Percentiles rank a stretch among this genome's conserved stretches.
Evolutionary conservation across 2,797 vertebrate genomes (phyloP).

Genomic region (Helarctos malayanus): DNA sequence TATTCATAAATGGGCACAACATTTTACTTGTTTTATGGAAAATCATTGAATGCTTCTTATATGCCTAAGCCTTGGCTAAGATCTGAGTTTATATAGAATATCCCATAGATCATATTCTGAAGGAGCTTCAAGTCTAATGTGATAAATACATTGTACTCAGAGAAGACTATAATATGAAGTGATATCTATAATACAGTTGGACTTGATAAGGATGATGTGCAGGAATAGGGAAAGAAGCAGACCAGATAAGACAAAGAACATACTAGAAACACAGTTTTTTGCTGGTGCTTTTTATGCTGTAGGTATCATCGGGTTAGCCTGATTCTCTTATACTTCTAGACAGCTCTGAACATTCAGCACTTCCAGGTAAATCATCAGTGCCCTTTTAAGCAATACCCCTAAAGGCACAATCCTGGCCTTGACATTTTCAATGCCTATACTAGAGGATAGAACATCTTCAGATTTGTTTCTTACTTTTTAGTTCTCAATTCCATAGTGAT

Average conservation of each 20-base stretch:
- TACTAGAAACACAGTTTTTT: not conserved
- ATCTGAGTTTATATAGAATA: not conserved
- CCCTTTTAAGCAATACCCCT: not conserved
- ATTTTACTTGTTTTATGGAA: not conserved
- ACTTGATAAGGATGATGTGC: not conserved
- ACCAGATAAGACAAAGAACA: not conserved
- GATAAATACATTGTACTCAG: not conserved
- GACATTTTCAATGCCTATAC: not conserved
- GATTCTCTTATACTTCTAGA: not conserved
- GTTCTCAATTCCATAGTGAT: not conserved
- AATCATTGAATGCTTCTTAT: not conserved
- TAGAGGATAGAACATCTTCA: not conserved
- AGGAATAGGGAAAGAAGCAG: not conserved
- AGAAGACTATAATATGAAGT: not conserved
- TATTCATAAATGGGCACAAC: not conserved
- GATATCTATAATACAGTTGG: not conserved
- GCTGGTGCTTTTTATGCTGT: not conserved
- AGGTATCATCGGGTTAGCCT: not conserved
- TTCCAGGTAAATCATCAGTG: not conserved
- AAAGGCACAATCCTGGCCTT: not conserved
- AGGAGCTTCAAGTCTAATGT: not conserved
- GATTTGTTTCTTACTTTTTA: not conserved
- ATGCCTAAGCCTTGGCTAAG: not conserved
- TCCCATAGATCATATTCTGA: not conserved
- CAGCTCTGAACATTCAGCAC: not conserved